These are phyloP conservation scores for Trissonchulus sp. DNA, from an alignment of 2,888 invertebrate genomes.

Conservation along the genomic window DNA sequence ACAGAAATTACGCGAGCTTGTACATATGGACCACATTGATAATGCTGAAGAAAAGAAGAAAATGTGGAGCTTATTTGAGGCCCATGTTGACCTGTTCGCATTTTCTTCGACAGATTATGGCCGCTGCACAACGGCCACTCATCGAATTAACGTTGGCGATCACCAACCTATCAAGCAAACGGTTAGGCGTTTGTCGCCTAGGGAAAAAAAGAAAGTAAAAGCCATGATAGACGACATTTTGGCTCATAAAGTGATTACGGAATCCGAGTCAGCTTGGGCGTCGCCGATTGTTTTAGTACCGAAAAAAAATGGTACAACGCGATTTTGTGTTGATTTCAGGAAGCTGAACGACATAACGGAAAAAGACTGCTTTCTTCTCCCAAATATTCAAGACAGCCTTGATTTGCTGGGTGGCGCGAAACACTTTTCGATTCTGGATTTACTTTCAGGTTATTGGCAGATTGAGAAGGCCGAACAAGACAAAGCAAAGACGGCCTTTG, in stretches of 20 bases:
- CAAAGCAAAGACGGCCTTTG: too few relatives aligned
- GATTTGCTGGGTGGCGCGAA: too few relatives aligned
- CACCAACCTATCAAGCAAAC: background rate
- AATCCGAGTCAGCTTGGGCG: conserved; percentile 42
- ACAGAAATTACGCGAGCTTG: background rate
- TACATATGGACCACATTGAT: background rate
- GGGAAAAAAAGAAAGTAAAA: background rate
- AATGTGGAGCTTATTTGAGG: background rate
- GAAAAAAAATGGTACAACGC: conserved; percentile 43
- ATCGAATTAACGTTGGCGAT: background rate
- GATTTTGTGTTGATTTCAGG: conserved; percentile 40
- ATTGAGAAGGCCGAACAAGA: too few relatives aligned
- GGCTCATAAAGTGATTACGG: background rate
- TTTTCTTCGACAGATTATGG: background rate
- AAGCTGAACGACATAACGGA: conserved; percentile 35
- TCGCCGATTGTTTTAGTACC: conserved; percentile 47
- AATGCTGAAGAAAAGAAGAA: background rate
- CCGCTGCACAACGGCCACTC: background rate
- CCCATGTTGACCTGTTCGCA: background rate
- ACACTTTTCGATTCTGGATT: too few relatives aligned
- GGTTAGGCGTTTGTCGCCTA: background rate
- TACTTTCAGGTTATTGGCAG: conserved; percentile 29
- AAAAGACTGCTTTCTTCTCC: conserved; percentile 33
- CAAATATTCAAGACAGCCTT: too few relatives aligned
- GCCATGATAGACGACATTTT: background rate